Conservation (phyloP, 2,113 vertebrate species). For the Caranx melampygus region DNA sequence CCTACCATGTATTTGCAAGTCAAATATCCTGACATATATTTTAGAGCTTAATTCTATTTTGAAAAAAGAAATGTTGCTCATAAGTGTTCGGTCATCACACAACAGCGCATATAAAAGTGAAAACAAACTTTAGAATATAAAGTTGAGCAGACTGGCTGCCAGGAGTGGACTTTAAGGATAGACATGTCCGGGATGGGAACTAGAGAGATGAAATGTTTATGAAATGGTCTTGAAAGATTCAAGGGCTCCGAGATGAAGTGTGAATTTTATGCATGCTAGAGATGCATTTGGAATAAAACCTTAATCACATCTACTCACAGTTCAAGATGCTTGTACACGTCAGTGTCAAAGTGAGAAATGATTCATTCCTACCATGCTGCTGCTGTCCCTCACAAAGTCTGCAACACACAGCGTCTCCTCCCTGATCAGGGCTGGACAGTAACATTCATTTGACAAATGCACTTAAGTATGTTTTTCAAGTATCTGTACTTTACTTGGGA, state of each 20-base stretch:
- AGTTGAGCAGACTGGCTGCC: neutral
- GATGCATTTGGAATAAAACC: constrained; percentile 23
- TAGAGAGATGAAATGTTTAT: neutral
- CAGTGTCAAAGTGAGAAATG: neutral
- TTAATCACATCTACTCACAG: constrained; percentile 17
- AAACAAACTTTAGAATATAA: neutral
- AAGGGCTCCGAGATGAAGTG: neutral
- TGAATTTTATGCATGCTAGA: neutral
- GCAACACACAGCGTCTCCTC: neutral
- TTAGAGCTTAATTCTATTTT: neutral
- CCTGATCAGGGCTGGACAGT: no score
- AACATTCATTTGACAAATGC: no score
- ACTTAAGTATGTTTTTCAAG: no score
- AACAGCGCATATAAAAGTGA: neutral
- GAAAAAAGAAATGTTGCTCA: neutral
- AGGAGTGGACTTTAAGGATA: neutral
- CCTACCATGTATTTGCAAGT: neutral
- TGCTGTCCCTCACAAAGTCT: constrained; percentile 10
- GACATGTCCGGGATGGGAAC: neutral
- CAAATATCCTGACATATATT: neutral
- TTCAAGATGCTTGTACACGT: constrained; percentile 2
- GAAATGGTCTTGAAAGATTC: neutral
- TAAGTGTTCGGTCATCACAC: neutral
- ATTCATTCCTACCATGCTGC: constrained; percentile 19
- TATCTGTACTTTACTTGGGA: no score